These are phyloP conservation scores for Rattus rattus DNA, from an alignment of 2,113 vertebrate species.

Conservation along the genomic window DNA sequence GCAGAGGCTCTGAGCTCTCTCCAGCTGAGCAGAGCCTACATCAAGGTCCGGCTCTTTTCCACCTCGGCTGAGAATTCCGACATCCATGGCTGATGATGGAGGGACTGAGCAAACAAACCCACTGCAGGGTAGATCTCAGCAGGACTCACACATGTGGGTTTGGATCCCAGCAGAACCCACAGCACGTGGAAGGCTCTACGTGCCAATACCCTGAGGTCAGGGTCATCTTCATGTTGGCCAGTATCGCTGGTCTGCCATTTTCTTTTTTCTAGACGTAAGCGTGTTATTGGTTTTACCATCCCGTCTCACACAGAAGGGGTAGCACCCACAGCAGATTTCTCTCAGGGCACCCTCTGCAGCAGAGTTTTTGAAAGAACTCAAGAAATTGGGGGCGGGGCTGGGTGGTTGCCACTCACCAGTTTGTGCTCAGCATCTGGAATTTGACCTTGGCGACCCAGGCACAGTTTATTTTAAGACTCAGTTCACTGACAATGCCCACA, in stretches of 20 bases:
- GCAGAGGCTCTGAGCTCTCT: accelerated
- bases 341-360: not conserved
- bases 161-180: not conserved
- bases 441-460: slow-evolving; percentile 18
- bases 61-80: not conserved
- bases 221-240: no score
- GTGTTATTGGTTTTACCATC: not conserved
- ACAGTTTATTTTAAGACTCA: slow-evolving; percentile 67
- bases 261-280: not conserved
- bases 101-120: not conserved
- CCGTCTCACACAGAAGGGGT: not conserved
- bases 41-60: not conserved
- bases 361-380: not conserved
- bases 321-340: not conserved
- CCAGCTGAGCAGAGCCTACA: not conserved
- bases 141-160: not conserved
- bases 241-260: not conserved
- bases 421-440: not conserved
- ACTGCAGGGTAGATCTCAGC: not conserved
- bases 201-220: not conserved
- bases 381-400: no score
- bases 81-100: accelerated
- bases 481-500: slow-evolving; percentile 15
- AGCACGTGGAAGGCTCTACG: no score
- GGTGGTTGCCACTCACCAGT: not conserved